A percentile compares a stretch with the other conserved stretches of the same genome.
Conservation (phyloP, 2,888 invertebrate species). For the Heteromyza rotundicornis region DNA sequence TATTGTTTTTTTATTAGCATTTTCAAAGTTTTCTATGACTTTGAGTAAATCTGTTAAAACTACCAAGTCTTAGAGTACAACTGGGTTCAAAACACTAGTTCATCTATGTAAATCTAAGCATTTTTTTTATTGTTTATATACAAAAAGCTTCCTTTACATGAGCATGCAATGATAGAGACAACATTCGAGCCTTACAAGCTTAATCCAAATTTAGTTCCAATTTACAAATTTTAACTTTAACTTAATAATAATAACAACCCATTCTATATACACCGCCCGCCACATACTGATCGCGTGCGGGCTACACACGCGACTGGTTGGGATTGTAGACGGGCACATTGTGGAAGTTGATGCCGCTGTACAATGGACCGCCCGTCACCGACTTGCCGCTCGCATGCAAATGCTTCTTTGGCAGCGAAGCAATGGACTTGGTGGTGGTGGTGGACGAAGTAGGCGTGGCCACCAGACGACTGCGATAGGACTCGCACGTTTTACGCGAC, state of each 20-base stretch:
- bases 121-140: no score
- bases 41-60: slow-evolving; percentile 16
- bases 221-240: slow-evolving; percentile 15
- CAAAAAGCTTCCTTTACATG: background rate
- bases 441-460: slow-evolving; percentile 53
- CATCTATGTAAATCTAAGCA: no score
- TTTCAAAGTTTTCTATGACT: no score
- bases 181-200: slow-evolving; percentile 35
- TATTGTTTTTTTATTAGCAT: no score
- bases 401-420: slow-evolving; percentile 55
- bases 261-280: slow-evolving; percentile 36
- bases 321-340: slow-evolving; percentile 59
- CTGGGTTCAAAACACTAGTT: background rate
- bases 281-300: background rate
- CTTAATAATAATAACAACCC: no score
- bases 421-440: slow-evolving; percentile 46
- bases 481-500: slow-evolving; percentile 62
- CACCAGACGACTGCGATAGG: slow-evolving; percentile 57
- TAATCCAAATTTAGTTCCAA: slow-evolving; percentile 7
- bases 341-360: slow-evolving; percentile 61
- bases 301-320: slow-evolving; percentile 57
- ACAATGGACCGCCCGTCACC: slow-evolving; percentile 49
- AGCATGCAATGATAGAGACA: slow-evolving; percentile 17
- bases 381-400: slow-evolving; percentile 42
- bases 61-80: background rate